These are phyloP conservation scores for Epinephelus cyanopodus DNA, from an alignment of 2,113 vertebrate species.

Conservation along the genomic window DNA sequence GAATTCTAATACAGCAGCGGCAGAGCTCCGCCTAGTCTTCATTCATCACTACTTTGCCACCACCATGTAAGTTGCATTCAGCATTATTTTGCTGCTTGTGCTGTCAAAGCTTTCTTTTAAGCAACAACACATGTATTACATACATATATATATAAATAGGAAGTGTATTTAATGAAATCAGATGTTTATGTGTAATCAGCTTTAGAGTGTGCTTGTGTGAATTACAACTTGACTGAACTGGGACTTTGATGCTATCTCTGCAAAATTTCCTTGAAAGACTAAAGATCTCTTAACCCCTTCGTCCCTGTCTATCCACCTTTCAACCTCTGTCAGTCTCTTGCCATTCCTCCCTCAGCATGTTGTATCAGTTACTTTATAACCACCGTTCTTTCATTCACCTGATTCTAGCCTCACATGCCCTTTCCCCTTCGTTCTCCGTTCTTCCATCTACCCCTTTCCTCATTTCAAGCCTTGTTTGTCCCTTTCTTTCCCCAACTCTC, in stretches of 20 bases:
- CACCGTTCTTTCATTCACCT: conserved; percentile 47
- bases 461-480: conserved; percentile 55
- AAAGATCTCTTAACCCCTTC: conserved; percentile 19
- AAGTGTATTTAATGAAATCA: background rate
- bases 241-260: conserved; percentile 1
- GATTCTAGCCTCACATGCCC: conserved; percentile 31
- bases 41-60: conserved; percentile 75
- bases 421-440: conserved; percentile 35
- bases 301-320: conserved; percentile 28
- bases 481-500: conserved; percentile 39
- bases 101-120: background rate
- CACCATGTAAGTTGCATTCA: conserved; percentile 55
- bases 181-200: background rate
- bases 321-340: background rate
- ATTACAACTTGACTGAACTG: background rate
- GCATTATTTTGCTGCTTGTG: conserved; percentile 31
- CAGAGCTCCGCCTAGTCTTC: conserved; percentile 77
- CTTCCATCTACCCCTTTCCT: conserved; percentile 4
- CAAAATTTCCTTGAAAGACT: conserved; percentile 35
- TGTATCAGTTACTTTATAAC: conserved; percentile 45
- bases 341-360: background rate
- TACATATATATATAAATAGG: too few species aligned
- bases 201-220: background rate
- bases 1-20: conserved; percentile 74
- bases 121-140: too few species aligned